phyloP scores from a whole-genome alignment of 2,888 invertebrate genomes.

The Synanthedon vespiformis region DNA sequence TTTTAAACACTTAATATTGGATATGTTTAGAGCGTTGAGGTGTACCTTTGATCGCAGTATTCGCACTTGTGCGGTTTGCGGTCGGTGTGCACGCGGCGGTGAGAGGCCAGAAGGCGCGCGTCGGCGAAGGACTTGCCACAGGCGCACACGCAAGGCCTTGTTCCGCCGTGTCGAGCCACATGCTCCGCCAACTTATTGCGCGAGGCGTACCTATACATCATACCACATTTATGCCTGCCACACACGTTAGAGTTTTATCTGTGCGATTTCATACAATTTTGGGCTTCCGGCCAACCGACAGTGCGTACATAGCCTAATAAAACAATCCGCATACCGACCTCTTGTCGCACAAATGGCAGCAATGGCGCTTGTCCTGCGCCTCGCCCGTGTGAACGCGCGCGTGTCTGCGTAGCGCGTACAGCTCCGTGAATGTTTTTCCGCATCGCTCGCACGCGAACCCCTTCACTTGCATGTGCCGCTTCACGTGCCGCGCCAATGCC shows the following conservation, averaged over 20 bases:
- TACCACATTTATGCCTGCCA: no score
- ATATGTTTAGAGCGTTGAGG: no score
- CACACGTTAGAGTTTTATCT: no score
- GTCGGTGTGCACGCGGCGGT: constrained; percentile 66
- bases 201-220: constrained; percentile 33
- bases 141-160: constrained; percentile 42
- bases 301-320: no score
- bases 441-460: constrained; percentile 61
- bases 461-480: constrained; percentile 63
- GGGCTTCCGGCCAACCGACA: no score
- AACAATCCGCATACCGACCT: constrained; percentile 29
- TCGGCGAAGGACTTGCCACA: constrained; percentile 55
- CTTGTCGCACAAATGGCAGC: constrained; percentile 63
- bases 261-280: no score
- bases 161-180: constrained; percentile 40
- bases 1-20: no score
- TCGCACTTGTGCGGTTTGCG: constrained; percentile 65
- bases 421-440: constrained; percentile 64
- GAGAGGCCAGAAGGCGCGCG: constrained; percentile 54
- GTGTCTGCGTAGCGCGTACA: constrained; percentile 63
- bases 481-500: constrained; percentile 60
- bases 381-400: constrained; percentile 64
- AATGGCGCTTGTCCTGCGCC: constrained; percentile 50
- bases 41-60: constrained; percentile 56
- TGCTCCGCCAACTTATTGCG: constrained; percentile 37